A percentile compares a stretch with the other conserved stretches of the same genome.
Evolutionary conservation across 2,113 vertebrate genomes (phyloP).

Genomic region (Myotis lucifugus): DNA sequence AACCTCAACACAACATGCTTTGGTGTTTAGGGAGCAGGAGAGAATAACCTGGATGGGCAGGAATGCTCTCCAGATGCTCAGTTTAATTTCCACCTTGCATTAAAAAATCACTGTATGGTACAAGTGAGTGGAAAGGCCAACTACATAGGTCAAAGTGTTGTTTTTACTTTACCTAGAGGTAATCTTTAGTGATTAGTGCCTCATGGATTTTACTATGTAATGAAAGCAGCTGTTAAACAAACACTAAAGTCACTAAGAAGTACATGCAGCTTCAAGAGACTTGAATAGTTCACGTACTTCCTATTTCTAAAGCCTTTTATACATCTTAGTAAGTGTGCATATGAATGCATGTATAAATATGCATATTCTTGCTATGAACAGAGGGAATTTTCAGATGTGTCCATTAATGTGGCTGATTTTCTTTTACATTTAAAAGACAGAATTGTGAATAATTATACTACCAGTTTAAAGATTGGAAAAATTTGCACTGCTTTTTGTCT

Average conservation of each 20-base stretch:
- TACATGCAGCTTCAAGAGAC: slow-evolving; percentile 15
- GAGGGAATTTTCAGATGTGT: background rate
- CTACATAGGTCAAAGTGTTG: background rate
- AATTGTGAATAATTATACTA: background rate
- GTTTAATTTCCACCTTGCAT: slow-evolving; percentile 71
- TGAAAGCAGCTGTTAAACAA: slow-evolving; percentile 64
- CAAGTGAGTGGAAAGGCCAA: slow-evolving; percentile 39
- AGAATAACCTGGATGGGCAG: slow-evolving; percentile 49
- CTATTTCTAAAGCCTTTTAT: background rate
- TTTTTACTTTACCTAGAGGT: slow-evolving; percentile 17
- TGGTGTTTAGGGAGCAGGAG: slow-evolving; percentile 61
- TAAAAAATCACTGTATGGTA: background rate
- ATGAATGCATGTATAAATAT: background rate
- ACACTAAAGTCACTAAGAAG: background rate
- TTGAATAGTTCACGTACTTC: background rate
- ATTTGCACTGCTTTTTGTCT: background rate
- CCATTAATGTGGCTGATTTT: background rate
- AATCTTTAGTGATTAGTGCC: slow-evolving; percentile 54
- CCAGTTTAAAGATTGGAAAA: background rate
- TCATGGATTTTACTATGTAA: slow-evolving; percentile 42
- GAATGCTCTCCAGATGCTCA: slow-evolving; percentile 79
- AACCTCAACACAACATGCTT: slow-evolving; percentile 47
- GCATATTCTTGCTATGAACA: background rate
- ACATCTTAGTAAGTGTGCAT: no score
- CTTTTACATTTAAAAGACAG: background rate